Conservation (phyloP, 2,888 invertebrate species). For the Leptinotarsa haldemani region DNA sequence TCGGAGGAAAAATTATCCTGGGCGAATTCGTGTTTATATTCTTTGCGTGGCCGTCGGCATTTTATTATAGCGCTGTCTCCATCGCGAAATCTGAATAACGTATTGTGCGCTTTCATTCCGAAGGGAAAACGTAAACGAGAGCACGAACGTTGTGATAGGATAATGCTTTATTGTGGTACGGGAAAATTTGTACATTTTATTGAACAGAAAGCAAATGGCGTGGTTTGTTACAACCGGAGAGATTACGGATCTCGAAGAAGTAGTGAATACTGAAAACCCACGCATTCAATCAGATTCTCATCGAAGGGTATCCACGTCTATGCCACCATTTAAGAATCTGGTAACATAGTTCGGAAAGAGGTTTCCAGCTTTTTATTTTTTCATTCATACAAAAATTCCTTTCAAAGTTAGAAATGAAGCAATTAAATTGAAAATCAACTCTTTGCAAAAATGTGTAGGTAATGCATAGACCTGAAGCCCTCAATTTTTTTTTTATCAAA, state of each 20-base stretch:
- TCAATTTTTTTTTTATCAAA: no score
- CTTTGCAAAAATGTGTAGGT: no score
- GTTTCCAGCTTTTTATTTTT: no score
- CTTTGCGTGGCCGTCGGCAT: conserved; percentile 1
- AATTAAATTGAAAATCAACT: no score
- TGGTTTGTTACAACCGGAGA: neutral
- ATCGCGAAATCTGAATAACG: neutral
- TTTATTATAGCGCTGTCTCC: conserved; percentile 6
- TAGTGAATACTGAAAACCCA: neutral
- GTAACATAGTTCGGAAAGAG: no score
- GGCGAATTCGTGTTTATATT: conserved; percentile 5
- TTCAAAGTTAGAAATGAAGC: no score
- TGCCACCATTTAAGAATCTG: no score
- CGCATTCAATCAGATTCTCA: no score
- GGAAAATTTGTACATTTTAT: conserved; percentile 16
- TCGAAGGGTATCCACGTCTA: no score
- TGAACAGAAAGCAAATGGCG: neutral
- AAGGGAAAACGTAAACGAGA: conserved; percentile 23
- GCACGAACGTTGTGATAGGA: conserved; percentile 19
- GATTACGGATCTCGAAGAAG: no score
- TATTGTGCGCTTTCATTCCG: conserved; percentile 5
- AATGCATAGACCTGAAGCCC: no score
- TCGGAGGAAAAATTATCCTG: neutral
- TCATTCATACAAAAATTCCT: no score
- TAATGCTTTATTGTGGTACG: conserved; percentile 17